Base-by-base conservation (phyloP, 2,113 vertebrate genomes). In the Larimichthys polyactis region DNA sequence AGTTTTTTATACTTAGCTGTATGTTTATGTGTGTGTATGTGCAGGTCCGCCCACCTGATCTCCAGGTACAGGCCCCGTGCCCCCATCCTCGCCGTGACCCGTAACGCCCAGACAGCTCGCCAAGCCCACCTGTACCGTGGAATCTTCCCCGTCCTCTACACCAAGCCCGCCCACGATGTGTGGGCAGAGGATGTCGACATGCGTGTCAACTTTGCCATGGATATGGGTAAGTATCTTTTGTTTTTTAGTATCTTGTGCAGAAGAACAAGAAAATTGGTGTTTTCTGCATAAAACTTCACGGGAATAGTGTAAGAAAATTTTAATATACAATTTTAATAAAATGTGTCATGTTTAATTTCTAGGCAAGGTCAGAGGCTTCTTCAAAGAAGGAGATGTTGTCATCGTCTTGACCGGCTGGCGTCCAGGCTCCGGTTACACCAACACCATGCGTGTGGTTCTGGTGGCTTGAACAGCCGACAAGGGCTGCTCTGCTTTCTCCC, bases 161-260 rank as follows among this genome's bases (percentile, higher is more conserved):
- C 95, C 74, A 93, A 96, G 0, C 90, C 96, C 0, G 86, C 96
- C 36, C 89, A 96, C 0, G 95, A 97, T 0, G 94, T 98, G 5
- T 99, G 98, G 98, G 97, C 98, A 0, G 98, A 99, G 93, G 98
- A 99, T 0, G 98, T 99, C 5, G 98, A 99, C 85, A 94, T 96
- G 71, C 94, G 98, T 0, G 98, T 99, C 49, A 99, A 96, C 93
- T 93, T 97, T 75, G 97, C 97, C 86, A 99, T 99, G 97, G 97
- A 98, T 29, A 96, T 99, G 9, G 98, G 98, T 99, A 88, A 87
- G 54, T 48, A 1, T 43, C 29, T 10, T 46, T 27, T 17, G 32
- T 36, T 12, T 19, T 19, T 36, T 3, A 29, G 22, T 3, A 20
- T 24, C 2, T 65, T 17, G 0, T 12, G 3, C 19, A 22, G 2